These are phyloP conservation scores for Lasioglossum malachurum DNA, from an alignment of 2,888 invertebrate genomes.

Conservation along the genomic window DNA sequence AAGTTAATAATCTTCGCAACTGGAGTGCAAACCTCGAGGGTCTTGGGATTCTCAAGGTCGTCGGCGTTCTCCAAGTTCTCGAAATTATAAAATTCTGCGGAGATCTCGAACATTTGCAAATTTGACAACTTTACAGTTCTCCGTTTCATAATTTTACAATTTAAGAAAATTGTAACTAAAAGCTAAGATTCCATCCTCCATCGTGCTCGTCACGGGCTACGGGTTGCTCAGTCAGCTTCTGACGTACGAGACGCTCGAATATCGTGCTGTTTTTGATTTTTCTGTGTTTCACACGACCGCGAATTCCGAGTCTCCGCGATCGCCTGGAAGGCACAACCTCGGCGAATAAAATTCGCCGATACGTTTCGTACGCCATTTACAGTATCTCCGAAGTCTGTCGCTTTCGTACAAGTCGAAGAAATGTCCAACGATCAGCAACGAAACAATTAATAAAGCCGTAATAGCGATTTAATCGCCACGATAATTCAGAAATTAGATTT, in stretches of 20 bases:
- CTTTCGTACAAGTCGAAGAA: constrained; percentile 8
- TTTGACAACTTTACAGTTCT: not conserved
- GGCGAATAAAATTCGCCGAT: constrained; percentile 61
- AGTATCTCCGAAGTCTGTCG: constrained; percentile 13
- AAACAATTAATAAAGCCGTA: not conserved
- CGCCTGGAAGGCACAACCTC: constrained; percentile 68
- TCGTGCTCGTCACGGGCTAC: not conserved
- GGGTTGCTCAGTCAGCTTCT: constrained; percentile 38
- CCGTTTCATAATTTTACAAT: not conserved
- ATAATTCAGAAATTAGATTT: not conserved
- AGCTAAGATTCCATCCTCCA: not conserved
- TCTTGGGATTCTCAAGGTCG: not conserved
- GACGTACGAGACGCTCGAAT: constrained; percentile 66
- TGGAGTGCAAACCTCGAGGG: no score
- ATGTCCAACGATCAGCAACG: not conserved
- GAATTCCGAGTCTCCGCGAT: constrained; percentile 43
- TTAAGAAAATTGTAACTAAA: not conserved
- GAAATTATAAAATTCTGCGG: not conserved
- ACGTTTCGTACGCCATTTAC: constrained; percentile 68
- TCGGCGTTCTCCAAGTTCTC: not conserved
- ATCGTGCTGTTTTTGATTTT: constrained; percentile 67
- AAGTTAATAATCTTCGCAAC: not conserved
- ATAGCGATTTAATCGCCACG: not conserved
- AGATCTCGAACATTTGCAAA: not conserved
- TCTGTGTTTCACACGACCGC: constrained; percentile 16